phyloP scores from a whole-genome alignment of 2,797 vertebrate genomes.

The Ptychadena robeensis region DNA sequence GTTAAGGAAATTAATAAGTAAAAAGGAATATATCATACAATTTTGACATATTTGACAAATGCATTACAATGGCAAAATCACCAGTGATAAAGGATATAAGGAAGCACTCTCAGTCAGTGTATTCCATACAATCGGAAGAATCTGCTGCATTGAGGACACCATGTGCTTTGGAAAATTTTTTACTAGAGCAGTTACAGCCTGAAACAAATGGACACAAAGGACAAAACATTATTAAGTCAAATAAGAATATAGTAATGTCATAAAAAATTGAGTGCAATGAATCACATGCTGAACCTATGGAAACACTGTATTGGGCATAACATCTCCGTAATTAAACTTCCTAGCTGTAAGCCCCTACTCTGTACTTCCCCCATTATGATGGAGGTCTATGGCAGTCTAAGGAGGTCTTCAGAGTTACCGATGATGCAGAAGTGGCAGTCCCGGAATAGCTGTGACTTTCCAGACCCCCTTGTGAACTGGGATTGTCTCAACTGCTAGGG shows the following conservation, averaged over 20 bases:
- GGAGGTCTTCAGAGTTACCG: too few species aligned
- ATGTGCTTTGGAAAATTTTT: conserved; percentile 99
- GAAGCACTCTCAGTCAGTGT: conserved; percentile 95
- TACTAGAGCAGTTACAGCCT: conserved; percentile 96
- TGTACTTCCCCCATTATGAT: too few species aligned
- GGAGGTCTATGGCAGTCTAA: too few species aligned
- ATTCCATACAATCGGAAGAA: conserved; percentile 97
- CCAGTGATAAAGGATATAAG: conserved; percentile 88
- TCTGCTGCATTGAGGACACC: conserved; percentile 97
- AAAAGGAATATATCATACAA: background rate
- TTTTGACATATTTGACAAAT: background rate
- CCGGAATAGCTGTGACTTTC: too few species aligned
- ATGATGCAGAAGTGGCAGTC: too few species aligned
- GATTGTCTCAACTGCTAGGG: too few species aligned
- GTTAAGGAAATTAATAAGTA: conserved; percentile 20
- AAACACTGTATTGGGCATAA: too few species aligned
- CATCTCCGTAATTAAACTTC: too few species aligned
- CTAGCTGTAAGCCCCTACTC: too few species aligned
- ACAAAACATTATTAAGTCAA: background rate
- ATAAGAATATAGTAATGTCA: background rate
- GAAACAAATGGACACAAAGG: conserved; percentile 21
- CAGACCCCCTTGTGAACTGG: too few species aligned
- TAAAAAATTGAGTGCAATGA: too few species aligned
- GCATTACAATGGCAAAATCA: background rate
- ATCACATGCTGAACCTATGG: too few species aligned